Base-by-base conservation (phyloP, 2,113 vertebrate species). In the Talpa occidentalis region DNA sequence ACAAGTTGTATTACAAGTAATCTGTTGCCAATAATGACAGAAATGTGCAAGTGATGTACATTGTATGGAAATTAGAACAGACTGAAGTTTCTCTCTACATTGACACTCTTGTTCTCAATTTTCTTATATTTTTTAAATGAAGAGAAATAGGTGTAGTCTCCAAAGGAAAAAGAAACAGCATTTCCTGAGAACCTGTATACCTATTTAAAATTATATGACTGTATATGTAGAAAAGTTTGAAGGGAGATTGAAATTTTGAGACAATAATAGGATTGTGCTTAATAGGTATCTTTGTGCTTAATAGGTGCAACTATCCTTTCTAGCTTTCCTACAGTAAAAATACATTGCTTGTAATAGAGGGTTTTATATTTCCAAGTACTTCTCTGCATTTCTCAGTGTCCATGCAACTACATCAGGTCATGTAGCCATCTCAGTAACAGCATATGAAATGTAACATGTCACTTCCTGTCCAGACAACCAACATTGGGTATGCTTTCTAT, bases 31-130 rank as follows among this genome's bases (percentile, higher is more conserved):
- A 44, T 67, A 92, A 60, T 91, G 64, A 82, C 17, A 93, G 21
- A 95, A 74, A 35, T 66, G 14, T 78, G 21, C 49, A 62, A 82
- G 54, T 76, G 12, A 44, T 40, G 16, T 30, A 10, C 9, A 35
- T 77, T 89, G 94, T 32, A 91, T 56, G 60, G 42, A 81, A 93
- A 93, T 49, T 47, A 74, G 47, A 79, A 21, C 30, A 73, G 21
- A 87, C 72, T 90, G 37, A 93, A 49, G 22, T 72, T 67, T 78
- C 54, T 67, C 67, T 5, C 11, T 82, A 47, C 12, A 49, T 11
- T 69, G 35, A 30, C 37, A 90, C n/a, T 87, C 79, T 44, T 66
- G 49, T 78, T 93, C 9, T 16, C 49, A 59, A 70, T 83, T 52
- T 72, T 17, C 32, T 9, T 85, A 59, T 2, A 77, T 84, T 86